Evolutionary conservation across 2,888 invertebrate species (phyloP), one percentile per base, ranked within the genome.

Genomic region (Neocrepidodera transversa): DNA sequence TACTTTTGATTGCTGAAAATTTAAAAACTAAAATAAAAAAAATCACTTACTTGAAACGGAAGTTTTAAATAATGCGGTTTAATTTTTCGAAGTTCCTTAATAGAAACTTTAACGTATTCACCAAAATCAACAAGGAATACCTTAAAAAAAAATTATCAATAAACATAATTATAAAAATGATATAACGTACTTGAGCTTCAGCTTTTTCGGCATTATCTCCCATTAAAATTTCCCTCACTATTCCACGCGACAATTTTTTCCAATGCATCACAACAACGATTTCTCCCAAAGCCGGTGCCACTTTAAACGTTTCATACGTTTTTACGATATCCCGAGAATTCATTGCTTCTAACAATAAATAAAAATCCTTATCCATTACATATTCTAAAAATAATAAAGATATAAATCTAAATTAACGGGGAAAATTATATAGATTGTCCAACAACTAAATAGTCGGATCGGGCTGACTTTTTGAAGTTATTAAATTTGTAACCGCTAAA

Each of bases 61-160:
- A 72, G 36, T 30, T 68, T 30, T 17, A 72, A 56, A 54, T 68
- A 70, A 26, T 72, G 67, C 11, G 70, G 68, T 45, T 64, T 60
- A 23, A 74, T 74, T 45, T 68, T 57, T 47, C 70, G 58, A 0
- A 71, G 50, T 17, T 66, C 55, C 35, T 65, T 64, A n/a, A 69
- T 26, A 4, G 50, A 42, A 16, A 67, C 60, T n/a, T 42, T 54
- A 10, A 66, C 51, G n/a, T 50, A 56, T 13, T 68, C 68, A 0
- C 73, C 74, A 53, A 70, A 68, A 64, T 74, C 74, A 3, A 73
- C 64, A n/a, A 67, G 59, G 38, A 68, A 73, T 2, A 73, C 63
- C 66, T 73, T 26, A 43, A 67, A 64, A 32, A 47, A 26, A 40
- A 10, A 55, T 17, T 13, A n/a, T n/a, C n/a, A n/a, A n/a, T n/a